These are phyloP conservation scores for Pseudorasbora parva DNA, from an alignment of 2,113 vertebrate species.

Conservation along the genomic window DNA sequence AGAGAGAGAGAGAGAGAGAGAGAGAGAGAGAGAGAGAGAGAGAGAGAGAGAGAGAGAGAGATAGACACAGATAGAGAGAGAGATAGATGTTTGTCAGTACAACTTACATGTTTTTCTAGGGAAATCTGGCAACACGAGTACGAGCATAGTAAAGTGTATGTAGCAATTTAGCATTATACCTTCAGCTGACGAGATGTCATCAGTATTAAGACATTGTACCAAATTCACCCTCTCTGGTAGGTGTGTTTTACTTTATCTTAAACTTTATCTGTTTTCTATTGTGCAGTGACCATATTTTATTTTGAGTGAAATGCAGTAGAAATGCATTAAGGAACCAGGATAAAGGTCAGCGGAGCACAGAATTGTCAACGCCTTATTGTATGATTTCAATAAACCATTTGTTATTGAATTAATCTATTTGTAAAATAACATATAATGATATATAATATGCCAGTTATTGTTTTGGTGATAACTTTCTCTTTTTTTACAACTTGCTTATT, in stretches of 20 bases:
- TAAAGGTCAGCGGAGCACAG: background rate
- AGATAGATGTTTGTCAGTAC: background rate
- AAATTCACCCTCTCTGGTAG: constrained; percentile 13
- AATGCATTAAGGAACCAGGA: background rate
- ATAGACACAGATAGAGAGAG: too few species aligned
- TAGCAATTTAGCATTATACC: constrained; percentile 3
- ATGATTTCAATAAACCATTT: background rate
- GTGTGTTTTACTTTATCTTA: background rate
- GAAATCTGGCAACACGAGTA: constrained; percentile 1
- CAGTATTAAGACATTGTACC: constrained; percentile 10
- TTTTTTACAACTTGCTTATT: background rate
- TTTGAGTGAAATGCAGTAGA: background rate
- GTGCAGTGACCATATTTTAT: background rate
- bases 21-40: too few species aligned
- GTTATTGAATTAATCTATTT: too few species aligned
- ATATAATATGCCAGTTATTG: background rate
- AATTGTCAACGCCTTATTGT: background rate
- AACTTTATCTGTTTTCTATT: background rate
- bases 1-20: too few species aligned
- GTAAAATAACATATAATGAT: background rate
- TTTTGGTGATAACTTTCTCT: background rate
- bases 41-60: too few species aligned
- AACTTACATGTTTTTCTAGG: background rate
- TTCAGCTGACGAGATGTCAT: constrained; percentile 12
- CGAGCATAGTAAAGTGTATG: background rate